phyloP scores from a whole-genome alignment of 1,140 invertebrate species.

The Melanaphis sacchari region DNA sequence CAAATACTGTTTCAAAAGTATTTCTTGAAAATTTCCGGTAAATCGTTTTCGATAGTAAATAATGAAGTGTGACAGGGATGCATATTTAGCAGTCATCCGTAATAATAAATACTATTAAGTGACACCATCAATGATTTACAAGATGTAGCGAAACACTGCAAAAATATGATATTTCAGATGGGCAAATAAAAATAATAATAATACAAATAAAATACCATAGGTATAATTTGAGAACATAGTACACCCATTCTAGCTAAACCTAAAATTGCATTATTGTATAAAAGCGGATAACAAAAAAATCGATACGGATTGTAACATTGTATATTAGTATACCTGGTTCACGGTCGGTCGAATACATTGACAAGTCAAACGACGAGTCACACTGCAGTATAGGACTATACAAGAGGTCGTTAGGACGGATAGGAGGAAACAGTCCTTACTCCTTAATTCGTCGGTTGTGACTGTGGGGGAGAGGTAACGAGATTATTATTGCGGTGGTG shows the following conservation, averaged over 20 bases:
- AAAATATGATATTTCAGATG: constrained; percentile 4
- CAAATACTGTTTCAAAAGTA: neutral
- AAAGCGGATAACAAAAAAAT: neutral
- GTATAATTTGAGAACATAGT: neutral
- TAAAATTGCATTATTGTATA: neutral
- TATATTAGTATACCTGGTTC: neutral
- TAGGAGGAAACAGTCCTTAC: neutral
- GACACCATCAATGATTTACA: neutral
- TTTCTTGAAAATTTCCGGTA: neutral
- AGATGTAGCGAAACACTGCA: neutral
- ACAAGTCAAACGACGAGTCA: neutral
- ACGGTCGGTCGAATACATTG: neutral
- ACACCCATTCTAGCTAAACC: neutral
- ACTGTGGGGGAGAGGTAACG: neutral
- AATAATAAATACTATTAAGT: neutral
- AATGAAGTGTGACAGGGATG: neutral
- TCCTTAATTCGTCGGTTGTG: neutral
- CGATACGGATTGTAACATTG: no score
- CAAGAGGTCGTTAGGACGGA: neutral
- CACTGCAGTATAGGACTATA: neutral
- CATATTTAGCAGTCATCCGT: neutral
- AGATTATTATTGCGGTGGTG: neutral
- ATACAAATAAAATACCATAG: neutral
- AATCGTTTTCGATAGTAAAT: neutral
- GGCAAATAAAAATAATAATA: neutral